phyloP scores from a whole-genome alignment of 2,888 invertebrate species.

The Zelleria hepariella region DNA sequence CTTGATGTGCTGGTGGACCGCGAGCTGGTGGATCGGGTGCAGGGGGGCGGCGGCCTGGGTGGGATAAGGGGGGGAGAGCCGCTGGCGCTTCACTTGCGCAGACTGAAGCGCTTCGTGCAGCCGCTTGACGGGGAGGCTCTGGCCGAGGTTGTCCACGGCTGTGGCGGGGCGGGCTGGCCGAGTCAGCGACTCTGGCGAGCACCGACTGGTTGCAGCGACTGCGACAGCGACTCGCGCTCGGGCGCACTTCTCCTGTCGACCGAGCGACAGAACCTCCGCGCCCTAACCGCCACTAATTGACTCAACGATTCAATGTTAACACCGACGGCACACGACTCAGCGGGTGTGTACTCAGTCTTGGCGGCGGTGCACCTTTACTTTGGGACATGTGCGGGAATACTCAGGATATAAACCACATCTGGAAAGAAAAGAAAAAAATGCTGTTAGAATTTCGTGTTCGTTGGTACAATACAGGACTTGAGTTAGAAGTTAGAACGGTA shows the following conservation, averaged over 20 bases:
- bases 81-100: slow-evolving; percentile 74
- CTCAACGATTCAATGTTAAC: slow-evolving; percentile 26
- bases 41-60: slow-evolving; percentile 54
- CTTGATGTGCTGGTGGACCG: slow-evolving; percentile 64
- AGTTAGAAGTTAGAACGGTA: neutral
- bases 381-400: slow-evolving; percentile 45
- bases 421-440: slow-evolving; percentile 40
- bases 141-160: slow-evolving; percentile 73
- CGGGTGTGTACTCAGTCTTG: slow-evolving; percentile 34
- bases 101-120: slow-evolving; percentile 74
- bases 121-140: slow-evolving; percentile 71
- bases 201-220: slow-evolving; percentile 58
- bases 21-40: slow-evolving; percentile 61
- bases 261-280: slow-evolving; percentile 43
- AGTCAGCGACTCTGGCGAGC: slow-evolving; percentile 71
- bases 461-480: neutral
- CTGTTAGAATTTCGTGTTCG: slow-evolving; percentile 5
- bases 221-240: slow-evolving; percentile 38
- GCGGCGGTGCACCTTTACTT: slow-evolving; percentile 48
- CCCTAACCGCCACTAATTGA: slow-evolving; percentile 42
- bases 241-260: slow-evolving; percentile 56
- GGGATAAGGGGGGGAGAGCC: slow-evolving; percentile 73
- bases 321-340: slow-evolving; percentile 26
- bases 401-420: slow-evolving; percentile 58
- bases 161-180: slow-evolving; percentile 68